phyloP scores from a whole-genome alignment of 2,888 invertebrate species.

The Noctua fimbriata region DNA sequence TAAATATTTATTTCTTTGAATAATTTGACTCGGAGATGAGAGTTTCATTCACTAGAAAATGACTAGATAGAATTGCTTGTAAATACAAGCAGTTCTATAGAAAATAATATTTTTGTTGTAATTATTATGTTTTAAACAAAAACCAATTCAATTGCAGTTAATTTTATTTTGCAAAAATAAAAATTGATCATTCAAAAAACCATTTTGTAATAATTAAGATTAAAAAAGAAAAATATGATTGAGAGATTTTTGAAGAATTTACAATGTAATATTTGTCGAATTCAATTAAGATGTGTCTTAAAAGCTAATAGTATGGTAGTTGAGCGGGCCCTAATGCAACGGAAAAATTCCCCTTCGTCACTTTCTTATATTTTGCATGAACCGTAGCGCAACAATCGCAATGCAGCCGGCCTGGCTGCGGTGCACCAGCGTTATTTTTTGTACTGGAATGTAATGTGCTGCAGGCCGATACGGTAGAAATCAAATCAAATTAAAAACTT shows the following conservation, averaged over 20 bases:
- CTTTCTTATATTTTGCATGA: not conserved
- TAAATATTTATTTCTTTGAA: not conserved
- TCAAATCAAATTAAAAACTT: not conserved
- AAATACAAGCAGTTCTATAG: not conserved
- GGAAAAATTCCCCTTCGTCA: not conserved
- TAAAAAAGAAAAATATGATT: too few species aligned
- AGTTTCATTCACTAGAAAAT: constrained; percentile 1
- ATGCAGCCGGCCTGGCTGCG: not conserved
- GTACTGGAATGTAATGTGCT: not conserved
- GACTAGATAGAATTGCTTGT: too few species aligned
- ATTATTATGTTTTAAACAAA: not conserved
- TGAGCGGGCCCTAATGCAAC: not conserved
- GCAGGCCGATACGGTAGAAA: not conserved
- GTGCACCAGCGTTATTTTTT: not conserved
- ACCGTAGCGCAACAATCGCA: not conserved
- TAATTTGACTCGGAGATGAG: not conserved
- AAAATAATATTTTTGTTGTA: not conserved
- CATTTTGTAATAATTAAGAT: not conserved
- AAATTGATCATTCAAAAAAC: not conserved
- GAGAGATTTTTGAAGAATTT: not conserved
- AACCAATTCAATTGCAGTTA: not conserved
- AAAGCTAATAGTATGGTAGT: not conserved
- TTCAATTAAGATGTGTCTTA: not conserved
- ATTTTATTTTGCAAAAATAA: not conserved
- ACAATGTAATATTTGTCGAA: not conserved